phyloP scores from a whole-genome alignment of 2,888 invertebrate genomes.

The Byasa hedistus region DNA sequence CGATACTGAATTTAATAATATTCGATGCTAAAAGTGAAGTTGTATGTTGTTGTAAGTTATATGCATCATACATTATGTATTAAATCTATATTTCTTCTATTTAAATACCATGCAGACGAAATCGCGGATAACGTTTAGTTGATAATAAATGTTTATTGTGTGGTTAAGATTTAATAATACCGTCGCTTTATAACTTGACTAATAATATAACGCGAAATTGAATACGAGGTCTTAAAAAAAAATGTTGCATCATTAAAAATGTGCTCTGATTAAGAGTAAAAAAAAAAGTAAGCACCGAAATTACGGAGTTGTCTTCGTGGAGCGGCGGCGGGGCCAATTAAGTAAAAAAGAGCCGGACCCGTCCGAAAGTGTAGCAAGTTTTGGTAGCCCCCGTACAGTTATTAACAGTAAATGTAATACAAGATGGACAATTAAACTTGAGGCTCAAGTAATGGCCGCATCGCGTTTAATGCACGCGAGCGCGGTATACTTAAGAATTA shows the following conservation, averaged over 20 bases:
- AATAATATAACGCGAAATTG: background rate
- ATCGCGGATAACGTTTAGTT: too few relatives aligned
- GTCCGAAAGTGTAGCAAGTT: constrained; percentile 63
- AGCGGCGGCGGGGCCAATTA: constrained; percentile 48
- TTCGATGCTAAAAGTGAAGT: too few relatives aligned
- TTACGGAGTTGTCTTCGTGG: constrained; percentile 39
- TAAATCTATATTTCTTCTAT: too few relatives aligned
- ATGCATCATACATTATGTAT: too few relatives aligned
- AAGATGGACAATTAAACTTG: constrained; percentile 60
- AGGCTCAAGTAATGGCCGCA: constrained; percentile 38
- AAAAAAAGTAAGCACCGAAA: constrained; percentile 41
- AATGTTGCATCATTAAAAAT: background rate
- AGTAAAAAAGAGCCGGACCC: constrained; percentile 54
- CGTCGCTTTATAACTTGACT: too few relatives aligned
- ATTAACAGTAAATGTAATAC: constrained; percentile 67
- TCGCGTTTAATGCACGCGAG: constrained; percentile 11
- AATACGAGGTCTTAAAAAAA: too few relatives aligned
- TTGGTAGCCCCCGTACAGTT: constrained; percentile 56
- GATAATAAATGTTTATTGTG: too few relatives aligned
- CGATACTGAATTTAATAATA: too few relatives aligned
- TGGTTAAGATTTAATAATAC: too few relatives aligned
- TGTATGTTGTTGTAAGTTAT: too few relatives aligned
- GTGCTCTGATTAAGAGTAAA: constrained; percentile 32
- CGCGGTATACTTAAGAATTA: too few relatives aligned
- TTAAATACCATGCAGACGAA: too few relatives aligned